phyloP scores from a whole-genome alignment of 2,797 vertebrate species.

The Rhincodon typus region DNA sequence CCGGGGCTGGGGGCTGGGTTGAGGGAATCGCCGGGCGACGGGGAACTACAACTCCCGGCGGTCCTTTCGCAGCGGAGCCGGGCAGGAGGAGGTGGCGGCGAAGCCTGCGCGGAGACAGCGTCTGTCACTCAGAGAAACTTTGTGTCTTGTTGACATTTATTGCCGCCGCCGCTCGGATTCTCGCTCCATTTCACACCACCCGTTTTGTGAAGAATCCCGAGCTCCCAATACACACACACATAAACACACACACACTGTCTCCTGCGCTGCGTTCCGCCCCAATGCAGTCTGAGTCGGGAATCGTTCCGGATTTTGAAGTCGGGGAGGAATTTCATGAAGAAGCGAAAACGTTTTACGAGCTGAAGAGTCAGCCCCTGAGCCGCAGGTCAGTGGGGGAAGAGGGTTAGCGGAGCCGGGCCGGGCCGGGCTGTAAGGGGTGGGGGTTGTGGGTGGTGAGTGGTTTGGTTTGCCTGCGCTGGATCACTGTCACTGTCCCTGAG shows the following conservation, averaged over 20 bases:
- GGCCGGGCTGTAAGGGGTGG: too few relatives aligned
- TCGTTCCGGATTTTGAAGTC: slow-evolving; percentile 89
- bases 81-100: slow-evolving; percentile 4
- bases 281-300: slow-evolving; percentile 93
- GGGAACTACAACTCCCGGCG: slow-evolving; percentile 1
- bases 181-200: background rate
- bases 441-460: background rate
- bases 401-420: background rate
- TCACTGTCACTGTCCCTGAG: background rate
- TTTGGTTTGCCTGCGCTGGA: background rate
- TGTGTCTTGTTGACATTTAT: slow-evolving; percentile 11
- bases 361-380: slow-evolving; percentile 90
- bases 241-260: too few relatives aligned
- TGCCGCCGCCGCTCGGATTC: too few relatives aligned
- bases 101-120: background rate
- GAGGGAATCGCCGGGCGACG: too few relatives aligned
- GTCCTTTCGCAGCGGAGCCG: too few relatives aligned
- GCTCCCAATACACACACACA: background rate
- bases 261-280: slow-evolving; percentile 41
- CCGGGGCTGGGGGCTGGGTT: too few relatives aligned
- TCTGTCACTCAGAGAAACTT: slow-evolving; percentile 23
- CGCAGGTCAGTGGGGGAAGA: slow-evolving; percentile 73
- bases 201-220: background rate
- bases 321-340: slow-evolving; percentile 90
- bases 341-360: slow-evolving; percentile 92